Conservation (phyloP, 2,888 invertebrate species). For the Nebria salina region DNA sequence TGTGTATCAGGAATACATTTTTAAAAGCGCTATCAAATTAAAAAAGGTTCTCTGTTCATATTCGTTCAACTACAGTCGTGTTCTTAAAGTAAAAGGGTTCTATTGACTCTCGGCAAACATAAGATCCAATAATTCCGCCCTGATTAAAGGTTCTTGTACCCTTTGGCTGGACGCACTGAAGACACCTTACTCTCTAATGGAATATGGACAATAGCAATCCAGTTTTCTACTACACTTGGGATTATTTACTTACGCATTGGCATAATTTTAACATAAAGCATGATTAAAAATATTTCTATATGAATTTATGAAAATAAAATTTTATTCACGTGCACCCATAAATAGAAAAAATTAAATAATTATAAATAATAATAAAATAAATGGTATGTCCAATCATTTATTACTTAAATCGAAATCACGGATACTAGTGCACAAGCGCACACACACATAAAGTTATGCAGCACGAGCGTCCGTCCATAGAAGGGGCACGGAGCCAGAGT, state of each 20-base stretch:
- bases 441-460: background rate
- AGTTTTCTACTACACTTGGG: too few species aligned
- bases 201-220: too few species aligned
- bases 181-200: background rate
- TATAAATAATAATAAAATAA: background rate
- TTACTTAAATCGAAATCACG: constrained; percentile 27
- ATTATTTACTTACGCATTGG: too few species aligned
- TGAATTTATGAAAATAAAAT: too few species aligned
- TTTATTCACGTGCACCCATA: too few species aligned
- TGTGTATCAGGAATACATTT: too few species aligned
- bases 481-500: constrained; percentile 3
- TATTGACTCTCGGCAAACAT: constrained; percentile 39
- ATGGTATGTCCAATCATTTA: constrained; percentile 10
- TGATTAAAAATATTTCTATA: too few species aligned
- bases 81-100: constrained; percentile 24
- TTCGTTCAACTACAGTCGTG: constrained; percentile 30
- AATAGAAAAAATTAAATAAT: background rate
- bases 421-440: background rate
- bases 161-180: background rate
- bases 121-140: constrained; percentile 27
- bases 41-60: background rate
- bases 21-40: too few species aligned
- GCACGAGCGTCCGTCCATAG: constrained; percentile 17
- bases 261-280: too few species aligned
- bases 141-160: constrained; percentile 32